Evolutionary conservation across 2,797 vertebrate genomes (phyloP).

Genomic region (Cirrhinus mrigala): DNA sequence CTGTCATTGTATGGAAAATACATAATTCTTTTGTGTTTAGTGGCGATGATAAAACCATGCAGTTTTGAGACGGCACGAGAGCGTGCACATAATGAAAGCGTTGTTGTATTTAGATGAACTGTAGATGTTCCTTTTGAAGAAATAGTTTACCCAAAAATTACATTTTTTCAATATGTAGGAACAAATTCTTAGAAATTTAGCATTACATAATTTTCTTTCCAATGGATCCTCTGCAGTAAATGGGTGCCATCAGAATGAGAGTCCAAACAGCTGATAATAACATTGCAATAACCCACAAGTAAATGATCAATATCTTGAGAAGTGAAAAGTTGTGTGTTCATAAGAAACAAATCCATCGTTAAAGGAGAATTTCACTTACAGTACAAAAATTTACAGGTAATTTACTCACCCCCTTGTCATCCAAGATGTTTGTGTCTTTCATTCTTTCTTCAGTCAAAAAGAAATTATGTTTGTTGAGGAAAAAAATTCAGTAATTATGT

Average conservation of each 20-base stretch:
- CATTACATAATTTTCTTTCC: background rate
- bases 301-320: background rate
- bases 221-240: background rate
- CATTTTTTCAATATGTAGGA: background rate
- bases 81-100: background rate
- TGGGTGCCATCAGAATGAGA: background rate
- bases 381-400: too few relatives aligned
- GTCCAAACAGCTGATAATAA: background rate
- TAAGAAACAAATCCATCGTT: background rate
- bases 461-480: too few relatives aligned
- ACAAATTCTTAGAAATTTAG: too few relatives aligned
- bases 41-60: background rate
- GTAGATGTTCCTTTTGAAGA: too few relatives aligned
- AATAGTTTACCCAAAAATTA: background rate
- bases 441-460: too few relatives aligned
- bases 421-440: too few relatives aligned
- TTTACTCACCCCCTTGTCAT: too few relatives aligned
- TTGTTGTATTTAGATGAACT: background rate
- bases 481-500: too few relatives aligned
- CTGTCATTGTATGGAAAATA: background rate
- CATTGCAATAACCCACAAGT: background rate
- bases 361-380: too few relatives aligned
- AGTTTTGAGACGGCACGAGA: background rate
- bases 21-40: background rate
- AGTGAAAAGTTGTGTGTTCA: too few relatives aligned